Conservation (phyloP, 1,140 invertebrate species). For the Pomacea maculata region DNA sequence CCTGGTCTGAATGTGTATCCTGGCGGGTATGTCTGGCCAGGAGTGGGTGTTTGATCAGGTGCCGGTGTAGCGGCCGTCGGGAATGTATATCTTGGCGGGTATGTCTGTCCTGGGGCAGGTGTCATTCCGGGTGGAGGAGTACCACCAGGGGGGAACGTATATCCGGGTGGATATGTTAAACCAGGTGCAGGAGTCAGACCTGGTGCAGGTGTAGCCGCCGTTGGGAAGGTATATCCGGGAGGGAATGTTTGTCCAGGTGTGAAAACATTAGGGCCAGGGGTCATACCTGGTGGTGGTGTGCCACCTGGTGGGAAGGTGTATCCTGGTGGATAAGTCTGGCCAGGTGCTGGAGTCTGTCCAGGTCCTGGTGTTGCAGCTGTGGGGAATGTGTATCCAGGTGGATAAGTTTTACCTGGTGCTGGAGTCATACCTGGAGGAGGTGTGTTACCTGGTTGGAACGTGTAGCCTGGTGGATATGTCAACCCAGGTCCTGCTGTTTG, state of each 20-base stretch:
- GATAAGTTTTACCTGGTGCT: slow-evolving; percentile 29
- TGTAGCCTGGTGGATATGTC: slow-evolving; percentile 28
- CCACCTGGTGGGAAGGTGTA: slow-evolving; percentile 27
- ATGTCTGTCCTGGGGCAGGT: slow-evolving; percentile 33
- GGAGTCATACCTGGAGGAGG: slow-evolving; percentile 43
- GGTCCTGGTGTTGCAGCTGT: slow-evolving; percentile 23
- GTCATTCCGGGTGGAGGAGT: slow-evolving; percentile 2
- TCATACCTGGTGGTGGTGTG: slow-evolving; percentile 27
- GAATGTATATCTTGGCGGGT: slow-evolving; percentile 25
- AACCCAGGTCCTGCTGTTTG: slow-evolving; percentile 3
- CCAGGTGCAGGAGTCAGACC: slow-evolving; percentile 37
- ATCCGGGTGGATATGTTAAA: slow-evolving; percentile 36
- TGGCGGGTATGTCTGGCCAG: slow-evolving; percentile 16
- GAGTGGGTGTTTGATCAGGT: slow-evolving; percentile 40
- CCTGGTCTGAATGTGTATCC: too few relatives aligned
- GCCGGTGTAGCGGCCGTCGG: slow-evolving; percentile 26
- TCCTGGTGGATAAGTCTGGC: slow-evolving; percentile 20
- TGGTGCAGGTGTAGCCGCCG: slow-evolving; percentile 18
- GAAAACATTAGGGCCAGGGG: slow-evolving; percentile 33
- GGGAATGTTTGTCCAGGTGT: slow-evolving; percentile 42
- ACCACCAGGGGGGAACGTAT: slow-evolving; percentile 27
- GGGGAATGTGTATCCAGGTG: slow-evolving; percentile 36
- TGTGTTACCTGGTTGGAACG: slow-evolving; percentile 37
- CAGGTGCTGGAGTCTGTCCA: slow-evolving; percentile 29
- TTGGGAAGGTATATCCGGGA: slow-evolving; percentile 21